Conservation (phyloP, 2,797 vertebrate species). For the Eulemur coronatus region DNA sequence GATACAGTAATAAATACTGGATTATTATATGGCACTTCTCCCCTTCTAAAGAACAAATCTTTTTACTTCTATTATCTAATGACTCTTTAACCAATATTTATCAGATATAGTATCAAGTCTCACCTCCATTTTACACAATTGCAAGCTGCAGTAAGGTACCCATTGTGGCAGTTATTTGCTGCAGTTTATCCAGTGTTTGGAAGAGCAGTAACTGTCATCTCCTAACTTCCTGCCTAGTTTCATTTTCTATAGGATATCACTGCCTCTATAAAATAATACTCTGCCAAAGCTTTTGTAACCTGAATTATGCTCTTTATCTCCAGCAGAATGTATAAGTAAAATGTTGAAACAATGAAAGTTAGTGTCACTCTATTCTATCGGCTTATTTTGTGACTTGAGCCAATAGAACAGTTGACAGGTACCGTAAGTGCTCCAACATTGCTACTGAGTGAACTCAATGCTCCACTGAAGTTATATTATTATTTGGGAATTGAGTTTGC, state of each 20-base stretch:
- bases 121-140: neutral
- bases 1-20: neutral
- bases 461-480: neutral
- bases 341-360: slow-evolving; percentile 7
- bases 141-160: neutral
- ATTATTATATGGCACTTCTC: neutral
- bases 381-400: neutral
- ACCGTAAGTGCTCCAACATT: neutral
- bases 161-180: neutral
- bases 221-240: slow-evolving; percentile 30
- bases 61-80: neutral
- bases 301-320: neutral
- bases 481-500: neutral
- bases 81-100: neutral
- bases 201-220: neutral
- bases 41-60: slow-evolving; percentile 6
- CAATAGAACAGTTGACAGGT: neutral
- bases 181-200: neutral
- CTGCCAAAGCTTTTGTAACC: slow-evolving; percentile 36
- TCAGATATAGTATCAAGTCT: neutral
- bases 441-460: neutral
- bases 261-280: slow-evolving; percentile 29
- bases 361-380: neutral
- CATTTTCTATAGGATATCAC: neutral
- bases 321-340: slow-evolving; percentile 25